These are phyloP conservation scores for Xestobium rufovillosum DNA, from an alignment of 2,888 invertebrate species.

Conservation along the genomic window DNA sequence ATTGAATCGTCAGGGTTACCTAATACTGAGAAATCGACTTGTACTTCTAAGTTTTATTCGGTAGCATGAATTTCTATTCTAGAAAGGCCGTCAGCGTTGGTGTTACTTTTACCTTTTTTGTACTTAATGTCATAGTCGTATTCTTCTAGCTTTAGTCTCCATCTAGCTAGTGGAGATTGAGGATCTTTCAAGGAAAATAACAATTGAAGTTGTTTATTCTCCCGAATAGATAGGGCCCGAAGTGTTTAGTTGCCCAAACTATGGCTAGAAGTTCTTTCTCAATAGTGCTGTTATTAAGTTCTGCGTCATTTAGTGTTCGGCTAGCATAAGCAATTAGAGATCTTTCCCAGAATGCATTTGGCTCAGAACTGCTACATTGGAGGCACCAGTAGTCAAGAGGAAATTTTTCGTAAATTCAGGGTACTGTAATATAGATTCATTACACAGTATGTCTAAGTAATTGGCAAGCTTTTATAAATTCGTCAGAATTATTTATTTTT, in stretches of 20 bases:
- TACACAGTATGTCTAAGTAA: too few relatives aligned
- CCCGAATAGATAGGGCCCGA: too few relatives aligned
- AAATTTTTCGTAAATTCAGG: conserved; percentile 6
- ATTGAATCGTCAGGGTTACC: not conserved
- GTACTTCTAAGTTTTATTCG: not conserved
- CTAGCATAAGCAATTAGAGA: conserved; percentile 7
- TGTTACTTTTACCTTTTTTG: not conserved
- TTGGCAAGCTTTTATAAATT: too few relatives aligned
- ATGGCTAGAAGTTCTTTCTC: too few relatives aligned
- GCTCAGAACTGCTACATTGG: too few relatives aligned
- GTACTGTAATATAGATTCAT: conserved; percentile 4
- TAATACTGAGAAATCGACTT: not conserved
- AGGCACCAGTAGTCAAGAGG: conserved; percentile 10
- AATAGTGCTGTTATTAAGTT: too few relatives aligned
- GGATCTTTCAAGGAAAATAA: conserved; percentile 7
- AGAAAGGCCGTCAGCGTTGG: too few relatives aligned
- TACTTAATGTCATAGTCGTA: conserved; percentile 2
- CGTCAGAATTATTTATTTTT: conserved; percentile 8
- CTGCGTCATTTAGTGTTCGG: conserved; percentile 8
- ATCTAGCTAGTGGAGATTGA: conserved; percentile 7
- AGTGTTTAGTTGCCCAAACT: too few relatives aligned
- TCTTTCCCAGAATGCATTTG: too few relatives aligned
- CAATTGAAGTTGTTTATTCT: too few relatives aligned
- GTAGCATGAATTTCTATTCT: not conserved
- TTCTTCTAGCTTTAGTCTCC: too few relatives aligned